Evolutionary conservation across 2,888 invertebrate species (phyloP).

Genomic region (Pristionchus mayeri): DNA sequence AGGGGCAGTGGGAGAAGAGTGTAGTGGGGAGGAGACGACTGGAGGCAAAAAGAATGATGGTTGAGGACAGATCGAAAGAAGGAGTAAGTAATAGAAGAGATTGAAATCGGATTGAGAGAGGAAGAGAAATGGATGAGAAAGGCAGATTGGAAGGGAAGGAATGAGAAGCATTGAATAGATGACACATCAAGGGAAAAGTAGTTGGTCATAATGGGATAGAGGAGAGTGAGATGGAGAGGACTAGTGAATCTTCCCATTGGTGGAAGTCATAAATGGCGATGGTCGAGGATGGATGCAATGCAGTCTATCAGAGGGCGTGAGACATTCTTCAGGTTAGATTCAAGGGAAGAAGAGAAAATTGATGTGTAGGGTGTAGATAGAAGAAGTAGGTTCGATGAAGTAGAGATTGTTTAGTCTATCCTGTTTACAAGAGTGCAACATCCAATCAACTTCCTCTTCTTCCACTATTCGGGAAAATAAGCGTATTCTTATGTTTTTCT

Average conservation of each 20-base stretch:
- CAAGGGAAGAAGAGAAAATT: not conserved
- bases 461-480: too few species aligned
- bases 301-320: not conserved
- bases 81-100: not conserved
- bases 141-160: slow-evolving; percentile 18
- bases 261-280: not conserved
- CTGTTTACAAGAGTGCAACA: slow-evolving; percentile 8
- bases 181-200: slow-evolving; percentile 1
- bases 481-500: not conserved
- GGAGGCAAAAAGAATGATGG: not conserved
- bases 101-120: slow-evolving; percentile 29
- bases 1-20: not conserved
- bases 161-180: not conserved
- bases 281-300: not conserved
- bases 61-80: not conserved
- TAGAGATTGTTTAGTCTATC: not conserved
- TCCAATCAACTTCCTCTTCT: not conserved
- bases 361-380: not conserved
- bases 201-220: not conserved
- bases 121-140: slow-evolving; percentile 1
- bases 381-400: not conserved
- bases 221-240: not conserved
- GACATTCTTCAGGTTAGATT: not conserved
- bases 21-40: not conserved
- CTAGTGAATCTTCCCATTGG: not conserved